phyloP scores from a whole-genome alignment of 2,888 invertebrate genomes.

The Pandemis corylana region DNA sequence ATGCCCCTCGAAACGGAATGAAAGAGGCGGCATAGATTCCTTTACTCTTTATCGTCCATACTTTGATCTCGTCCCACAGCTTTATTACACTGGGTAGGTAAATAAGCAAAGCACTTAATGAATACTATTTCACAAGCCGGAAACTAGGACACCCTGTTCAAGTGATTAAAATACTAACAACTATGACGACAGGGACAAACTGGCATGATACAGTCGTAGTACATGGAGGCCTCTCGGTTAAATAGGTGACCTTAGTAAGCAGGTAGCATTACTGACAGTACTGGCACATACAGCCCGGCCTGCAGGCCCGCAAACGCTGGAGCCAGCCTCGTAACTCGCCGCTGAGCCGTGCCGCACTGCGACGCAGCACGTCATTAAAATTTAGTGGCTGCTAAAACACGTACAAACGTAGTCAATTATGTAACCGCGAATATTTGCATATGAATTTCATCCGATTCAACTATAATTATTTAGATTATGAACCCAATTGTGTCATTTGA shows the following conservation, averaged over 20 bases:
- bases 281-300: not conserved
- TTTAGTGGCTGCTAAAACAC: slow-evolving; percentile 53
- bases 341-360: slow-evolving; percentile 66
- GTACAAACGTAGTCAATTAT: slow-evolving; percentile 15
- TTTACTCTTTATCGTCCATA: slow-evolving; percentile 1
- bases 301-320: not conserved
- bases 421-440: not conserved
- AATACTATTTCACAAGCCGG: not conserved
- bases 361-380: slow-evolving; percentile 74
- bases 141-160: too few relatives aligned
- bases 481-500: too few relatives aligned
- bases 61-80: slow-evolving; percentile 7
- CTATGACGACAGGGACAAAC: too few relatives aligned
- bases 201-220: too few relatives aligned
- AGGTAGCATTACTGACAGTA: not conserved
- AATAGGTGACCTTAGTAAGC: not conserved
- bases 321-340: slow-evolving; percentile 26
- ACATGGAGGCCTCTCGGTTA: too few relatives aligned
- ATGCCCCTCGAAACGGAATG: not conserved
- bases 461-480: too few relatives aligned
- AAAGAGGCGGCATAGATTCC: slow-evolving; percentile 13
- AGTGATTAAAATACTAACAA: too few relatives aligned
- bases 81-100: not conserved
- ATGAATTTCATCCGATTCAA: too few relatives aligned
- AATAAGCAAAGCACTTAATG: not conserved